Base-by-base conservation (phyloP, 2,888 invertebrate genomes). In the Hypomecis punctinalis region DNA sequence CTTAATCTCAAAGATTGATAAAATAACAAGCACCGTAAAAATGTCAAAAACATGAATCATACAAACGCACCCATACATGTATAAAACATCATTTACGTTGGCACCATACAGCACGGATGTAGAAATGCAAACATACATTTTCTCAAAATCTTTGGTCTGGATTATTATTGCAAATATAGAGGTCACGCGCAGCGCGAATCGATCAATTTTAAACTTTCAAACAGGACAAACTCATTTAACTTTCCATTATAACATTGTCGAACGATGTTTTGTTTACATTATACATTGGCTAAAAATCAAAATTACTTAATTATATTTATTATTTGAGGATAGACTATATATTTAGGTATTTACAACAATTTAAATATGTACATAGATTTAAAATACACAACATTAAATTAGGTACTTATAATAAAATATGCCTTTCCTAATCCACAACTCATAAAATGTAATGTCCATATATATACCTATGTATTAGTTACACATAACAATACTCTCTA, bases 361-460 rank as follows among this genome's bases (percentile, higher is more conserved):
- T 86, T 84, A 84, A 85, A 81, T 88, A 89, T 84, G 82, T 91
- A 90, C 90, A 86, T 83, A 89, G 80, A 86, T 85, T 84, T 84
- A 84, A 79, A 82, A 83, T 86, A 85, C 82, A 87, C 84, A 88
- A 89, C 83, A 85, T 86, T 79, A 84, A 84, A 79, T 83, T 84
- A 56, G 55, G 46, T 55, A 55, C 55, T 47, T 67, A 58, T 42
- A 40, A 11, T 33, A 33, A 23, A 51, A 51, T 51, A 51, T 40
- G 40, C 40, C 9, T 37, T 36, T 42, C 40, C 52, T 33, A n/a
- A 68, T 71, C 74, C 78, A 81, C 71, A 82, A 78, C 72, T 69
- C 69, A 78, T 66, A 68, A 70, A 72, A 61, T 3, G 72, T 75
- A 71, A 70, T 67, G 68, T 74, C 66, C 74, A 76, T 69, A 73